These are phyloP conservation scores for Latrodectus hesperus DNA, from an alignment of 2,888 invertebrate species.

Conservation along the genomic window DNA sequence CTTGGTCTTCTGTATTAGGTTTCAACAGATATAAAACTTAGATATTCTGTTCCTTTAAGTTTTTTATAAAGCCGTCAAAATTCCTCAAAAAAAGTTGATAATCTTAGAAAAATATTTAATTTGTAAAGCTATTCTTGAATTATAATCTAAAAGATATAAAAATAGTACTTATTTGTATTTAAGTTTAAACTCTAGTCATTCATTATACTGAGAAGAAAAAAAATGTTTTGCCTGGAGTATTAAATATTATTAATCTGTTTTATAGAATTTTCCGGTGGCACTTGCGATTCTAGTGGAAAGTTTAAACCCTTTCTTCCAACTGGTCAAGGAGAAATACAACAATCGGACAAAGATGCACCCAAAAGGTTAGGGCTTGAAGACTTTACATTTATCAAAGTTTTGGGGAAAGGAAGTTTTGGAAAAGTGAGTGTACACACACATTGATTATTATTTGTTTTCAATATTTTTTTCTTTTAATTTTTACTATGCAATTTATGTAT, in stretches of 20 bases:
- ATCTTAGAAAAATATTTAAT: too few species aligned
- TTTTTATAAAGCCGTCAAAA: too few species aligned
- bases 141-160: too few species aligned
- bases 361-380: slow-evolving; percentile 81
- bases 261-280: slow-evolving; percentile 23
- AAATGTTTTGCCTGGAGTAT: not conserved
- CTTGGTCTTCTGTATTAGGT: too few species aligned
- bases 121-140: too few species aligned
- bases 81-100: too few species aligned
- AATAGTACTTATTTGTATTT: too few species aligned
- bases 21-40: too few species aligned
- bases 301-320: slow-evolving; percentile 34
- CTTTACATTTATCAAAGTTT: slow-evolving; percentile 97
- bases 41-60: too few species aligned
- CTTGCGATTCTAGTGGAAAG: slow-evolving; percentile 23
- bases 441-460: not conserved
- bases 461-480: not conserved
- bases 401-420: slow-evolving; percentile 99
- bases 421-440: slow-evolving; percentile 76
- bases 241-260: not conserved
- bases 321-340: slow-evolving; percentile 20
- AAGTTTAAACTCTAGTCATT: not conserved
- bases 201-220: not conserved
- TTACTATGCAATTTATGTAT: not conserved
- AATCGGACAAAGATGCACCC: slow-evolving; percentile 52